Evolutionary conservation across 2,888 invertebrate genomes (phyloP), one percentile per base, ranked within the genome.

Genomic region (Drosophila niveifrons): DNA sequence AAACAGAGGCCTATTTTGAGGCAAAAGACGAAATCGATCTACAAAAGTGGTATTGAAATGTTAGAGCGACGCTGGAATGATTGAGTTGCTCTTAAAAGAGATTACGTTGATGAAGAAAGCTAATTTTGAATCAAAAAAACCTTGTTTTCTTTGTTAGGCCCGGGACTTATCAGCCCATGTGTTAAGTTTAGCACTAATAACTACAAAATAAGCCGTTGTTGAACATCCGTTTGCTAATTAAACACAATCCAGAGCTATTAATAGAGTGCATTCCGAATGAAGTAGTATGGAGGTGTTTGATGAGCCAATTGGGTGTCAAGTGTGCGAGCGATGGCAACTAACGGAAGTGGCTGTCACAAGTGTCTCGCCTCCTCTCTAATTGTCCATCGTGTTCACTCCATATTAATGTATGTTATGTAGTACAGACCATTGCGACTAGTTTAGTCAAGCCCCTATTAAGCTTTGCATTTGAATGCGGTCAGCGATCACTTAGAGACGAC

Each of bases 401-500:
- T 50, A 41, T 18, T 23, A 23, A 23, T 23, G 23, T 23, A 23
- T 23, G 23, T 15, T 29, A 47, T 50, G 50, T 4, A 15, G n/a
- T 18, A n/a, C 18, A 10, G 15, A 15, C 41, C 44, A 47, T 43
- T 15, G 52, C 15, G 53, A 55, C 57, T 31, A 18, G 46, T 62
- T 47, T 28, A 59, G 68, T 47, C 64, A 43, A 43, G 34, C 10
- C 74, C 57, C 47, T 62, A 74, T 66, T 77, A 59, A 79, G 75
- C 53, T 58, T 56, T 63, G 56, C 56, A 64, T 63, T 62, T 51
- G 41, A 76, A 76, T 79, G 75, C 75, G 75, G 78, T 78, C 78
- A 78, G 59, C 66, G 67, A 18, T 66, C 58, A 76, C 64, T 77
- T 79, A 10, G 41, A 8, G 44, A 48, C 18, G 39, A 18, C 13